Evolutionary conservation across 2,888 invertebrate species (phyloP), one percentile per base, ranked within the genome.

Genomic region (Ichneumoninae sp.): DNA sequence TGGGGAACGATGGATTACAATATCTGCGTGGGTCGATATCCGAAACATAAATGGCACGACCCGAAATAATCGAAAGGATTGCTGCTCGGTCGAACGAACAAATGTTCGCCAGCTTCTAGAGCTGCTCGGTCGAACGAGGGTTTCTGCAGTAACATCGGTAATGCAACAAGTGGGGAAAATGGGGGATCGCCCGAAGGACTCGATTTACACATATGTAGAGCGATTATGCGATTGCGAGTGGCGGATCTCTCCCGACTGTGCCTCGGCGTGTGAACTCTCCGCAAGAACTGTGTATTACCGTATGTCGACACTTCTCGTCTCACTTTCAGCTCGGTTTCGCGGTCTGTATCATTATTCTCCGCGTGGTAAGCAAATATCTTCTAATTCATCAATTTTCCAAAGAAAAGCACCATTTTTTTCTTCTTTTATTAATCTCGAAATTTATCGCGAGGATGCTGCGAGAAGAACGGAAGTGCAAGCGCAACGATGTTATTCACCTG

Each of bases 191-290:
- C 57, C 40, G 30, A 54, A 54, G 47, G 70, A 62, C 60, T 54
- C 54, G 54, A 82, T 82, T 76, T 44, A 36, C 71, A 66, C 76
- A 44, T 66, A 82, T 82, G 76, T 82, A 57, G 76, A 82, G 71
- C 81, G 81, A 82, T 82, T 71, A 77, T 82, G 57, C 71, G 81
- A 82, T 82, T 82, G 76, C 81, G 71, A 76, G 71, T 82, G n/a
- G 66, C 70, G 80, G 80, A 81, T 81, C 75, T 80, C 66, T 50
- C 44, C 3, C 19, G 50, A 36, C 30, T 69, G 33, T 74, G 69
- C 60, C 19, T 57, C 16, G 54, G 81, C 76, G 81, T 82, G 76
- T 65, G 81, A 82, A 82, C 65, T 65, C 54, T 66, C 26, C 10
- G 54, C 22, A 4, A 30, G 30, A 30, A 47, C 33, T 54, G 10